A percentile compares a stretch with the other conserved stretches of the same genome.
Evolutionary conservation across 2,888 invertebrate genomes (phyloP).

Genomic region (Dolichopus griseipennis): DNA sequence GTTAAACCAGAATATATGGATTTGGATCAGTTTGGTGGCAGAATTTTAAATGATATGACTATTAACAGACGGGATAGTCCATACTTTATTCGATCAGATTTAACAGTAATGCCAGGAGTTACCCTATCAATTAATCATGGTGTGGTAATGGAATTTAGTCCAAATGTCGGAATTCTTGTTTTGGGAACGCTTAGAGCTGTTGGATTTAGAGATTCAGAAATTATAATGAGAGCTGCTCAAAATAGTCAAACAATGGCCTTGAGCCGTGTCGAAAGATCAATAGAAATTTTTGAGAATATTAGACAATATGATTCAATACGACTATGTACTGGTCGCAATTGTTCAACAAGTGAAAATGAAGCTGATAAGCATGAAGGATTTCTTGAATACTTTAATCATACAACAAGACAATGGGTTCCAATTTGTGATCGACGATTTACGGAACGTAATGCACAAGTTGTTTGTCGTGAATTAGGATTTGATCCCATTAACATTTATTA

Average conservation of each 20-base stretch:
- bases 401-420: conserved; percentile 93
- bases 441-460: conserved; percentile 92
- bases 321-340: conserved; percentile 68
- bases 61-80: conserved; percentile 58
- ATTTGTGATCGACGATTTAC: conserved; percentile 94
- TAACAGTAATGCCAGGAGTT: conserved; percentile 93
- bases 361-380: conserved; percentile 68
- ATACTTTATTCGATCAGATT: conserved; percentile 75
- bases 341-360: conserved; percentile 50
- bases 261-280: conserved; percentile 37
- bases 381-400: conserved; percentile 88
- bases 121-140: conserved; percentile 80
- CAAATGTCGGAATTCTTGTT: conserved; percentile 91
- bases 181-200: conserved; percentile 80
- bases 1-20: conserved; percentile 51
- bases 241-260: conserved; percentile 31
- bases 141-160: conserved; percentile 84
- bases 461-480: conserved; percentile 85
- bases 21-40: conserved; percentile 65
- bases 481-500: conserved; percentile 84
- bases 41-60: conserved; percentile 58
- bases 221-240: conserved; percentile 66
- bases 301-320: conserved; percentile 57
- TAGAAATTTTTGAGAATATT: conserved; percentile 50
- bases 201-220: conserved; percentile 66